A percentile compares a stretch with the other conserved stretches of the same genome.
These are phyloP conservation scores for Passer montanus DNA, from an alignment of 2,113 vertebrate genomes.

Conservation along the genomic window DNA sequence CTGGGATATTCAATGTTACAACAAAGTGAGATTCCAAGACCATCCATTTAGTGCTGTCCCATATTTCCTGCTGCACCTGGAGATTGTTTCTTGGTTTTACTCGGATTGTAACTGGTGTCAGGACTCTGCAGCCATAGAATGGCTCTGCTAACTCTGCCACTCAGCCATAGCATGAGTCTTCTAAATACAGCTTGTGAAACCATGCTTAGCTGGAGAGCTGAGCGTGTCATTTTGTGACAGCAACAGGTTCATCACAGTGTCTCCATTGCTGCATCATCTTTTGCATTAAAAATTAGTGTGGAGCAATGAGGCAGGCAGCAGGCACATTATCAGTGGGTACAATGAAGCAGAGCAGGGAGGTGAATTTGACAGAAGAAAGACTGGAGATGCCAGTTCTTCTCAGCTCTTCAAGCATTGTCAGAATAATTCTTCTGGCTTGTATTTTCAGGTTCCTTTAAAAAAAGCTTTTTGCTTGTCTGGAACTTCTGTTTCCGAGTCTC, in stretches of 20 bases:
- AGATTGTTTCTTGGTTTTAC: neutral
- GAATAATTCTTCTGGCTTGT: neutral
- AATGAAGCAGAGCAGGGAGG: neutral
- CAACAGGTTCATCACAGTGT: accelerated
- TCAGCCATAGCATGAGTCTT: neutral
- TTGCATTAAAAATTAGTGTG: neutral
- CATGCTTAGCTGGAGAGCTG: neutral
- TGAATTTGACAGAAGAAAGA: neutral
- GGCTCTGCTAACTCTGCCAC: neutral
- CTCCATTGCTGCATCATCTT: neutral
- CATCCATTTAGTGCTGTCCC: neutral
- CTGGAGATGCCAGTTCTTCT: neutral
- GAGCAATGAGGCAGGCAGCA: neutral
- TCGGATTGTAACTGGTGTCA: accelerated
- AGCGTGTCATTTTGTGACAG: neutral
- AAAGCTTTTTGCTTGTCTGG: neutral
- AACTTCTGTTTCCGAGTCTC: neutral
- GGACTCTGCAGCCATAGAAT: neutral
- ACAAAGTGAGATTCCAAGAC: neutral
- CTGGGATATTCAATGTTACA: neutral
- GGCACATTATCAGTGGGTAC: neutral
- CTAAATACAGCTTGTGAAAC: neutral
- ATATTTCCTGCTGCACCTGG: neutral
- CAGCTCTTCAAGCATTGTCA: neutral
- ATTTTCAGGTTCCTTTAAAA: neutral